A percentile compares a stretch with the other conserved stretches of the same genome.
These are phyloP conservation scores for Stenurella melanura DNA, from an alignment of 2,888 invertebrate genomes.

Conservation along the genomic window DNA sequence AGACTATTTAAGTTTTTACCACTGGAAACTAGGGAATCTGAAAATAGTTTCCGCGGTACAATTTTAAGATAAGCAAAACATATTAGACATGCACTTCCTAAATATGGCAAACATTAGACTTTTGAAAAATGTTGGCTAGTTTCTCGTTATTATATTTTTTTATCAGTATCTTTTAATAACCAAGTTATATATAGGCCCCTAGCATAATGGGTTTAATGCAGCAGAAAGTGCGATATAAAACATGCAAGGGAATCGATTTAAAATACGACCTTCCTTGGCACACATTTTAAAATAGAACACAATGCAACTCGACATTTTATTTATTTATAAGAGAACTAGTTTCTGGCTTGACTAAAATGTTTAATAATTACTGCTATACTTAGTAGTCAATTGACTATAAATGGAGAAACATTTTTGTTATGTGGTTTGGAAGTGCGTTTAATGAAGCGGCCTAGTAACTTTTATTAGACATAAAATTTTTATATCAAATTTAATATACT, in stretches of 20 bases:
- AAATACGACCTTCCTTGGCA: background rate
- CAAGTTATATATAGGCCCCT: background rate
- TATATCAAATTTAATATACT: too few relatives aligned
- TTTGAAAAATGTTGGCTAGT: background rate
- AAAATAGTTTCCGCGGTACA: background rate
- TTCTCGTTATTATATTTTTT: background rate
- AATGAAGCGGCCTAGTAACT: too few relatives aligned
- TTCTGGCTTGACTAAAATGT: too few relatives aligned
- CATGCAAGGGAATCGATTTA: conserved; percentile 23
- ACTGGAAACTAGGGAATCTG: too few relatives aligned
- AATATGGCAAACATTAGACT: too few relatives aligned
- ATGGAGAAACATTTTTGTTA: too few relatives aligned
- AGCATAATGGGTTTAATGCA: background rate
- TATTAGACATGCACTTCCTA: too few relatives aligned
- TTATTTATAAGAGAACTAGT: background rate
- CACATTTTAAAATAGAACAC: background rate
- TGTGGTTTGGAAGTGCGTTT: too few relatives aligned
- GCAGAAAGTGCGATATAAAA: conserved; percentile 14
- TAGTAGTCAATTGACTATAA: too few relatives aligned
- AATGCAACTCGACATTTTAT: background rate
- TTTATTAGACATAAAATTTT: too few relatives aligned
- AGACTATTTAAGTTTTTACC: too few relatives aligned
- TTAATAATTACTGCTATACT: too few relatives aligned
- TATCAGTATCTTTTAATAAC: background rate
- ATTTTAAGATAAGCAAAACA: background rate